phyloP scores from a whole-genome alignment of 2,888 invertebrate genomes.

The Torymus auratus region DNA sequence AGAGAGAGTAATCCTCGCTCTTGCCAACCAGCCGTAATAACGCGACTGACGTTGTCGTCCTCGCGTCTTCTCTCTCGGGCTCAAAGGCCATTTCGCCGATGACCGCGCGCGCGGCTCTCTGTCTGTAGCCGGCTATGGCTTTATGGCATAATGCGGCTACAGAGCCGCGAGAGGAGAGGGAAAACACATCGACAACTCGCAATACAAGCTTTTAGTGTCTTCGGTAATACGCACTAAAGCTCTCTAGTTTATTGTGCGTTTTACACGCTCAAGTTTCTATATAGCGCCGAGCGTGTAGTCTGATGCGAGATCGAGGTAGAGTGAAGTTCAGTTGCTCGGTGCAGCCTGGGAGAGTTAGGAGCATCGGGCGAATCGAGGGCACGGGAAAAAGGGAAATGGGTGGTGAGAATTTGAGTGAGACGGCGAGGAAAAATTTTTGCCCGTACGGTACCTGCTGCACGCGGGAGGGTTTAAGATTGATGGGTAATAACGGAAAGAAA shows the following conservation, averaged over 20 bases:
- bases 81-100: constrained; percentile 48
- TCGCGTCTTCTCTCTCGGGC: constrained; percentile 3
- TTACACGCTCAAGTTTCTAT: constrained; percentile 58
- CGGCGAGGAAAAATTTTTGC: no score
- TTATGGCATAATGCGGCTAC: constrained; percentile 63
- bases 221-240: constrained; percentile 63
- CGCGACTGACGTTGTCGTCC: not conserved
- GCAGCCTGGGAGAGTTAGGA: no score
- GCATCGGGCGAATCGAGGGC: no score
- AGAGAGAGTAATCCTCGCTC: not conserved
- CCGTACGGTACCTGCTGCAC: no score
- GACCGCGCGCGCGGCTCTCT: not conserved
- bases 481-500: no score
- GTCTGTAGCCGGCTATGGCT: not conserved
- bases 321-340: no score
- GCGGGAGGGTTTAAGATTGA: no score
- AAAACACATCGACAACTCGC: constrained; percentile 51
- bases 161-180: constrained; percentile 21
- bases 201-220: constrained; percentile 65
- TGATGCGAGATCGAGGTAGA: no score
- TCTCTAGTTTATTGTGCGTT: constrained; percentile 65
- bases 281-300: not conserved
- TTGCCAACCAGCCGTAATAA: constrained; percentile 6
- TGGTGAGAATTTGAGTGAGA: no score
- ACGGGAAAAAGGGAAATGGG: no score